Percentiles rank a stretch among this genome's conserved stretches.
phyloP scores from a whole-genome alignment of 1,140 invertebrate genomes.

The Drosophila lini region DNA sequence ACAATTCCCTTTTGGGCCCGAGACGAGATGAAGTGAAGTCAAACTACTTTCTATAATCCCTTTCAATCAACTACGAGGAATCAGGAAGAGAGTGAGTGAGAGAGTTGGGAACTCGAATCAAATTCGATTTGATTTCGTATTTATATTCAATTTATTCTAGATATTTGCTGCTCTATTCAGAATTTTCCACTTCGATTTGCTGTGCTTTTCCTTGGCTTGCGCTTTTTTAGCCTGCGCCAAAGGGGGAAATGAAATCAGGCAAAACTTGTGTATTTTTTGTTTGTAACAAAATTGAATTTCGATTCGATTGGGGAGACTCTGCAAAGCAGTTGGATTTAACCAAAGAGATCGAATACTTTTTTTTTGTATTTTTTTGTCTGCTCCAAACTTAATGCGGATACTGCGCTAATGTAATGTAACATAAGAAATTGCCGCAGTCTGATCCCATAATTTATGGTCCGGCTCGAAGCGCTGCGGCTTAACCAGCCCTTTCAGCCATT shows the following conservation, averaged over 20 bases:
- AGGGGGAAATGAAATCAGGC: constrained; percentile 38
- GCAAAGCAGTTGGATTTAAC: constrained; percentile 12
- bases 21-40: constrained; percentile 8
- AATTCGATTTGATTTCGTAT: constrained; percentile 74
- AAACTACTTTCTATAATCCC: constrained; percentile 50
- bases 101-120: constrained; percentile 21
- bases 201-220: constrained; percentile 32
- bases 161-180: constrained; percentile 67
- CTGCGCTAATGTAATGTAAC: constrained; percentile 31
- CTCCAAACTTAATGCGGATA: background rate
- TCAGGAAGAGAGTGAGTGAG: constrained; percentile 1
- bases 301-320: constrained; percentile 12
- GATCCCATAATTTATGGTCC: constrained; percentile 69
- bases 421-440: constrained; percentile 62
- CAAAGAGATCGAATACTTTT: background rate
- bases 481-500: constrained; percentile 43
- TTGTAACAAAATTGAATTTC: constrained; percentile 49
- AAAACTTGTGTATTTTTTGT: constrained; percentile 51
- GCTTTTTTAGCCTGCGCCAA: constrained; percentile 28
- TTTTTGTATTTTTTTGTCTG: background rate
- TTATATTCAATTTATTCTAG: constrained; percentile 78
- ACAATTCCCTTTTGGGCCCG: background rate
- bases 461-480: constrained; percentile 33
- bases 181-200: constrained; percentile 37
- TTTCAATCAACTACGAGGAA: constrained; percentile 51